These are phyloP conservation scores for Spinus olivaceus DNA, from an alignment of 2,797 vertebrate species.

Conservation along the genomic window DNA sequence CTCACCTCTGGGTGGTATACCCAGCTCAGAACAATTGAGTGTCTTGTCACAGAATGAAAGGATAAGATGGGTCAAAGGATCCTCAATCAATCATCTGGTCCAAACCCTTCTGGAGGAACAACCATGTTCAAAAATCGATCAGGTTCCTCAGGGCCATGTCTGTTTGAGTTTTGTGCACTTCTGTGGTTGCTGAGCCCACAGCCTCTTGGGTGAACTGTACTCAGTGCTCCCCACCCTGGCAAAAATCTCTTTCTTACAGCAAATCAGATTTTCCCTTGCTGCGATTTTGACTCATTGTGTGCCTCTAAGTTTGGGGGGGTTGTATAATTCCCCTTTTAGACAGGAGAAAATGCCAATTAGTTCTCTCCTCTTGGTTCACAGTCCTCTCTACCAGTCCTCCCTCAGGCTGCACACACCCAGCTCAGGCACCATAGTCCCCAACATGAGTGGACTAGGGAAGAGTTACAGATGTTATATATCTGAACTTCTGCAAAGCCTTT, in stretches of 20 bases:
- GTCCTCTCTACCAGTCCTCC: neutral
- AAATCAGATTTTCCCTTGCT: neutral
- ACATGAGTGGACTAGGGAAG: neutral
- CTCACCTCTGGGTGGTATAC: neutral
- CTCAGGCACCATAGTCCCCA: accelerated
- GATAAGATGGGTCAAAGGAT: neutral
- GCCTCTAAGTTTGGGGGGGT: neutral
- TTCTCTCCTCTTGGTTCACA: neutral
- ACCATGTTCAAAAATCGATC: neutral
- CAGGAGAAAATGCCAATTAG: neutral
- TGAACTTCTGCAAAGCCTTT: neutral
- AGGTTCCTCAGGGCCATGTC: neutral
- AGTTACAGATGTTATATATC: neutral
- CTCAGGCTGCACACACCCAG: neutral
- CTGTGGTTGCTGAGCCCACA: neutral
- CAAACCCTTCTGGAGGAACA: neutral
- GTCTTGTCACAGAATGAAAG: neutral
- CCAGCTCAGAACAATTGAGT: neutral
- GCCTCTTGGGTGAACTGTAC: neutral
- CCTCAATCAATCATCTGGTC: neutral
- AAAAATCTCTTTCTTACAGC: neutral
- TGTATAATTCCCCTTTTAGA: neutral
- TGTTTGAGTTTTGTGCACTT: neutral
- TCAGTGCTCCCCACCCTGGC: neutral
- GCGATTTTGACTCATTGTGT: neutral